Percentiles rank a stretch among this genome's conserved stretches.
phyloP scores from a whole-genome alignment of 2,113 vertebrate species.

The Chloroceryle aenea region DNA sequence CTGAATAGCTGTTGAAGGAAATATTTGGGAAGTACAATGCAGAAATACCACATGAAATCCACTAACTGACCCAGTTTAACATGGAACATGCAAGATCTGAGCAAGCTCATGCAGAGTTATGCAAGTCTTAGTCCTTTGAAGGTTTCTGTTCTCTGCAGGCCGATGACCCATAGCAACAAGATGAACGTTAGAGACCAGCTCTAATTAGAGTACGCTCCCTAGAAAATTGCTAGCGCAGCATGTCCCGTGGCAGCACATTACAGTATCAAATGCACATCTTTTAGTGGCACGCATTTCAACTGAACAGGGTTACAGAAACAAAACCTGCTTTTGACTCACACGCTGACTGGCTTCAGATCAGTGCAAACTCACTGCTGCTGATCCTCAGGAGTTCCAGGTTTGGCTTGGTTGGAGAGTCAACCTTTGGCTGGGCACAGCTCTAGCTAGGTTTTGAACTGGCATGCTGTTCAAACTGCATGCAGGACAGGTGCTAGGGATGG shows the following conservation, averaged over 20 bases:
- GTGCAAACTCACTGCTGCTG: background rate
- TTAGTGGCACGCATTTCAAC: background rate
- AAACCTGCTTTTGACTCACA: background rate
- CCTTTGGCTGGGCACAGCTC: background rate
- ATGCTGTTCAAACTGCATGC: background rate
- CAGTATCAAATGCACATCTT: background rate
- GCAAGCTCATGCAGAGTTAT: background rate
- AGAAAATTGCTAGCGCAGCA: background rate
- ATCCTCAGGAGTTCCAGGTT: background rate
- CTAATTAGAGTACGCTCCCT: background rate
- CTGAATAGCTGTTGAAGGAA: background rate
- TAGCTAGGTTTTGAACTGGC: background rate
- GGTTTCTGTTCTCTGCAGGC: background rate
- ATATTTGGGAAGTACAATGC: background rate
- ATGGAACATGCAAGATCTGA: background rate
- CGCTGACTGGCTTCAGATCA: background rate
- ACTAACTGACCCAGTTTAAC: background rate
- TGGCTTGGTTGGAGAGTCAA: background rate
- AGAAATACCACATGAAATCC: background rate
- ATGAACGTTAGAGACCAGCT: background rate
- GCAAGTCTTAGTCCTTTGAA: background rate
- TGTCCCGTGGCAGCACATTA: background rate
- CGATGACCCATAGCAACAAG: background rate
- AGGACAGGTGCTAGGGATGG: background rate
- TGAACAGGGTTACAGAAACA: background rate